Base-by-base conservation (phyloP, 2,888 invertebrate genomes). In the Seira musarum region DNA sequence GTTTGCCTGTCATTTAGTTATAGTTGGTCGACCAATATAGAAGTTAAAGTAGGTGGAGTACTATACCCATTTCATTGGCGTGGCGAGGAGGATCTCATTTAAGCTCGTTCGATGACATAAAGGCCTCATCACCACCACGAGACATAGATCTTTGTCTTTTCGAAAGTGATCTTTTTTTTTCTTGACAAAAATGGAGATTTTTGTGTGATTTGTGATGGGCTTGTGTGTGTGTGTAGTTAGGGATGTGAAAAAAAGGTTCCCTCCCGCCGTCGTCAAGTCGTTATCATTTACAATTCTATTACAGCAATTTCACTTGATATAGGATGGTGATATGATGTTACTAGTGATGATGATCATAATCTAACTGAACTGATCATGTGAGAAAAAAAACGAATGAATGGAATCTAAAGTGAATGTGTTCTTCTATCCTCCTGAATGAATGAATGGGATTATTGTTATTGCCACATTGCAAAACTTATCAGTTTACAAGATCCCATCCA, bases 101-200 rank as follows among this genome's bases (percentile, higher is more conserved):
- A 49, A 49, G 49, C 49, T 49, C 49, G 49, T 49, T 49, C 49
- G 49, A 49, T 49, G 49, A 49, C 49, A 49, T 49, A 49, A 49
- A 49, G 49, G 49, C 13, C 49, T 49, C 49, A 49, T 49, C 49
- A 49, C 49, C 15, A 49, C 30, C 30, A 30, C 30, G 49, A 49
- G 49, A 49, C 49, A 49, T 3, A 49, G 49, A 49, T 49, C 49
- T 49, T 49, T 49, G 49, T 49, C 49, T 49, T 13, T n/a, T 49
- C 30, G 49, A 49, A 49, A 49, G 49, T 49, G 49, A 76, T 69
- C 69, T 69, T 61, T 30, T 30, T n/a, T n/a, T 21, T n/a, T 46
- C 17, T 60, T 75, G 75, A 75, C 75, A 35, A 76, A 76, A 69
- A 76, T 76, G 75, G 75, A 76, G 68, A 76, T 76, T 76, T 49